Evolutionary conservation across 2,888 invertebrate species (phyloP), one percentile per base, ranked within the genome.

Genomic region (Drosophila multiciliata): DNA sequence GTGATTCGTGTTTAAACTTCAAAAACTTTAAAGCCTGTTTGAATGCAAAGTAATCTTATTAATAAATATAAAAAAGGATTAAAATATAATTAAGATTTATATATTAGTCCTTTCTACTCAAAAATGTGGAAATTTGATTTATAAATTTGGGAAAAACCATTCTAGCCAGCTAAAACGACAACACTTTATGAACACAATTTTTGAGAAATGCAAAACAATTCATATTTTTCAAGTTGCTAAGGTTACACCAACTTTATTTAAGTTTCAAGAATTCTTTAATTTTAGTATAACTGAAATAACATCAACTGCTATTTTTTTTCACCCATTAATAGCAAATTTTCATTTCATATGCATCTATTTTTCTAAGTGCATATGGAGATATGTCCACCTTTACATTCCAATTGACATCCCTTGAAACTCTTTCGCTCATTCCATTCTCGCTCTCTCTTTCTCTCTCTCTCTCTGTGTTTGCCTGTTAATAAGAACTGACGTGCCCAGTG

Each of bases 401-500:
- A 57, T 57, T 40, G 29, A 29, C 6, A 29, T 20, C 33, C 20
- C 9, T 11, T 17, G 1, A 11, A 48, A 9, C 36, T 33, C 11
- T 38, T 7, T 15, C n/a, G 20, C 20, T 38, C 8, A 8, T 38
- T 38, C 17, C 38, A 38, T 17, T 8, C 17, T 4, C 17, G 8
- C 9, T 9, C 17, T 54, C 38, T 33, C 29, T 29, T 48, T 54
- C 6, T 33, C 20, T 7, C 48, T 8, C 29, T 29, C 29, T 29
- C 1, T 29, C 7, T 45, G 45, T 32, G 20, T 55, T 20, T 42
- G 71, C 66, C 42, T 70, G 40, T 63, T 71, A 66, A 59, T 71
- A 45, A 48, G 49, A 59, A 42, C 9, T 57, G 78, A 53, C 49
- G 52, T 58, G 71, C 42, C 23, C 50, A 36, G 70, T 66, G 66